Percentiles rank a stretch among this genome's conserved stretches.
Evolutionary conservation across 1,140 invertebrate species (phyloP).

Genomic region (Euschistus heros): DNA sequence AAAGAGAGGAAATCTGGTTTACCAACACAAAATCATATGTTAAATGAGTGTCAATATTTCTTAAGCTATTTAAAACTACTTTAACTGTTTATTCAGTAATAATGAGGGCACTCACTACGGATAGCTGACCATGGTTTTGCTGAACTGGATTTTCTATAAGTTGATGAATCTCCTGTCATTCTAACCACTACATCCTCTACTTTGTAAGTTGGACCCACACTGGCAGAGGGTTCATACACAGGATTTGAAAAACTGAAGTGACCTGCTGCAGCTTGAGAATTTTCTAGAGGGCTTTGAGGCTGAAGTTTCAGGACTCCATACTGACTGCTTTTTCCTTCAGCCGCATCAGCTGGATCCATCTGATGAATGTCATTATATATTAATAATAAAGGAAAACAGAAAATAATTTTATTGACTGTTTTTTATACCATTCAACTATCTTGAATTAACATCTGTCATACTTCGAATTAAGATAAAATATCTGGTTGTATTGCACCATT

Average conservation of each 20-base stretch:
- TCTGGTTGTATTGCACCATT: too few species aligned
- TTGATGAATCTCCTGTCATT: conserved; percentile 38
- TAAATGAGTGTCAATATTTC: background rate
- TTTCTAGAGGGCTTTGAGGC: conserved; percentile 34
- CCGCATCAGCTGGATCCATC: conserved; percentile 45
- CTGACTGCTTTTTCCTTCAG: conserved; percentile 38
- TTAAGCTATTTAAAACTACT: background rate
- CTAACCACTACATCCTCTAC: conserved; percentile 61
- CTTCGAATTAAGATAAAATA: too few species aligned
- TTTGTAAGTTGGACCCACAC: conserved; percentile 50
- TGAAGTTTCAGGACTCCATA: conserved; percentile 46
- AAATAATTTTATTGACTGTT: too few species aligned
- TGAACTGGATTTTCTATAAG: conserved; percentile 28
- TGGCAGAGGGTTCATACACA: conserved; percentile 56
- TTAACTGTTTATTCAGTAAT: background rate
- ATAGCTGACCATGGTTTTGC: conserved; percentile 47
- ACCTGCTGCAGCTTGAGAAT: conserved; percentile 21
- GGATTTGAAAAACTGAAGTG: conserved; percentile 65
- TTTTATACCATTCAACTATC: too few species aligned
- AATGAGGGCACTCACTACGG: conserved; percentile 42
- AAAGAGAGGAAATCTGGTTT: too few species aligned
- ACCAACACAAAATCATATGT: too few species aligned
- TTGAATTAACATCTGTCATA: too few species aligned
- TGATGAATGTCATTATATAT: conserved; percentile 29
- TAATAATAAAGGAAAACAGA: too few species aligned